phyloP scores from a whole-genome alignment of 2,797 vertebrate genomes.

The Hippopotamyrus pictus region DNA sequence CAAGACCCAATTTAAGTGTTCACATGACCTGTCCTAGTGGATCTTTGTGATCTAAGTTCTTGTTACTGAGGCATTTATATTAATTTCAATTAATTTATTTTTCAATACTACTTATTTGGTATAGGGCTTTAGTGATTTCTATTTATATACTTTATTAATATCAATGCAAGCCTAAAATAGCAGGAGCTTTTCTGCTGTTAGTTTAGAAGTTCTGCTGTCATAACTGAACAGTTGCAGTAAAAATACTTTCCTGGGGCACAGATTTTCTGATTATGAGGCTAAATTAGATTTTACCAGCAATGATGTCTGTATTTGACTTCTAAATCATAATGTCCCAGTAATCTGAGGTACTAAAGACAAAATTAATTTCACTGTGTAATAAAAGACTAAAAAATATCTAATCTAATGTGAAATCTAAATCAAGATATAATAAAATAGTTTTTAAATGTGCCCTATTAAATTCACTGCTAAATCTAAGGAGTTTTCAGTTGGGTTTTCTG shows the following conservation, averaged over 20 bases:
- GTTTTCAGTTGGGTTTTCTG: background rate
- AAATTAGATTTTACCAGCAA: background rate
- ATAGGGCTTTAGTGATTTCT: background rate
- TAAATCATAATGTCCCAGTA: background rate
- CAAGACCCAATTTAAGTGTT: background rate
- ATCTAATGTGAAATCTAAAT: background rate
- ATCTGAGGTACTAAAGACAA: background rate
- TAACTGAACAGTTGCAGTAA: background rate
- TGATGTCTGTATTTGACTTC: background rate
- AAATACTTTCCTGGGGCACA: background rate
- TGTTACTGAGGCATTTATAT: background rate
- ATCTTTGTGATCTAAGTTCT: background rate
- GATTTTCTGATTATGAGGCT: background rate
- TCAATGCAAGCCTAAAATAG: background rate
- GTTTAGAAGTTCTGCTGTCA: background rate
- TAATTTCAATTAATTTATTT: background rate
- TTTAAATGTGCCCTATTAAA: background rate
- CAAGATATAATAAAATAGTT: background rate
- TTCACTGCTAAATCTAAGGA: background rate
- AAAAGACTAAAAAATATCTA: background rate
- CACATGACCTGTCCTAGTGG: background rate
- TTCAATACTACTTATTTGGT: background rate
- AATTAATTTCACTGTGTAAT: background rate
- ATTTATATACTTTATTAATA: conserved; percentile 4
- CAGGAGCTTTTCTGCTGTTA: background rate